These are phyloP conservation scores for Volucella bombylans DNA, from an alignment of 2,888 invertebrate genomes.

Conservation along the genomic window DNA sequence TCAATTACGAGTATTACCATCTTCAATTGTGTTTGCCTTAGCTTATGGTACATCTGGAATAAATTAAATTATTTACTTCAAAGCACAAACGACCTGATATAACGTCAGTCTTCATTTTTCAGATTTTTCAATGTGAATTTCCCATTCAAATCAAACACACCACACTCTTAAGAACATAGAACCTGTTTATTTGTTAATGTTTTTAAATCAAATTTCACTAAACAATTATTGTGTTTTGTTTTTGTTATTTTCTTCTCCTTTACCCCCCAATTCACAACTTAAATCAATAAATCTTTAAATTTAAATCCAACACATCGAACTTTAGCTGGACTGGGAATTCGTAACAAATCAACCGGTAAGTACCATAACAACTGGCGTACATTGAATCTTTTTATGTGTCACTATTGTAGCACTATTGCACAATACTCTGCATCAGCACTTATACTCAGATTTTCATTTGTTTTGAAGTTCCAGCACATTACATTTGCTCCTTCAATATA, in stretches of 20 bases:
- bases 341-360: conserved; percentile 75
- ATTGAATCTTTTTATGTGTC: conserved; percentile 7
- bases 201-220: conserved; percentile 27
- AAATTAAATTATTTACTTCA: no score
- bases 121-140: no score
- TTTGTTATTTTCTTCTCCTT: conserved; percentile 52
- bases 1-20: no score
- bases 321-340: conserved; percentile 75
- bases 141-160: not conserved
- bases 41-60: no score
- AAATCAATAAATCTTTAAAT: conserved; percentile 27
- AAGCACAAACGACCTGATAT: no score
- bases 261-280: conserved; percentile 12
- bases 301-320: conserved; percentile 50
- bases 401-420: conserved; percentile 31
- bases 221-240: conserved; percentile 48
- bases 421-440: not conserved
- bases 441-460: no score
- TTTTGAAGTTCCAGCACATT: no score
- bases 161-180: conserved; percentile 2
- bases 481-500: no score
- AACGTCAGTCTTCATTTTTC: no score
- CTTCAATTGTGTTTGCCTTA: no score
- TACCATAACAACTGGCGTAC: conserved; percentile 27
- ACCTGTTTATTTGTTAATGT: conserved; percentile 6